A percentile compares a stretch with the other conserved stretches of the same genome.
These are phyloP conservation scores for Carettochelys insculpta DNA, from an alignment of 2,113 vertebrate genomes.

Conservation along the genomic window DNA sequence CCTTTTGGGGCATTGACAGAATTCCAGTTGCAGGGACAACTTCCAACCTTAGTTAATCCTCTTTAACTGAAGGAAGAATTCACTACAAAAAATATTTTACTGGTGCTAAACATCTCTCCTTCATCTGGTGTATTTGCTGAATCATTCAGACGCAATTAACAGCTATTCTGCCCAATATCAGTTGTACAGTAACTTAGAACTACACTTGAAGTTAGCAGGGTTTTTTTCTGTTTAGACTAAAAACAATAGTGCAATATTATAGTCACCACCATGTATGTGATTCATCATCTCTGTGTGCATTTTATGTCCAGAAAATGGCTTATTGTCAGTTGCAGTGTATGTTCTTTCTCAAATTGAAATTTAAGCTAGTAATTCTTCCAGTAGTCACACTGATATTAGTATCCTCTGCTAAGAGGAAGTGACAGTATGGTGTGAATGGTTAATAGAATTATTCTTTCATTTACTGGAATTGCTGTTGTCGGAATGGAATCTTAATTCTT, in stretches of 20 bases:
- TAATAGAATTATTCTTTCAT: neutral
- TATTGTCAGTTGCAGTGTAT: neutral
- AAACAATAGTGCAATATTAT: neutral
- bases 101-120: neutral
- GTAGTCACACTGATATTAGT: neutral
- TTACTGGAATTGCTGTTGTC: neutral
- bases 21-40: neutral
- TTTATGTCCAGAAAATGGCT: neutral
- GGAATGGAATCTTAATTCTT: neutral
- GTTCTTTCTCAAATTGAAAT: neutral
- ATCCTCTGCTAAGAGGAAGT: neutral
- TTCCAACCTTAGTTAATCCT: neutral
- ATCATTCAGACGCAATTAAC: neutral
- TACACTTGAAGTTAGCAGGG: neutral
- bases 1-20: neutral
- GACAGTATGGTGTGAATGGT: neutral
- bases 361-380: rapidly evolving
- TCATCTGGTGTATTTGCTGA: neutral
- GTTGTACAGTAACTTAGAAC: neutral
- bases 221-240: neutral
- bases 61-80: neutral
- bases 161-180: neutral
- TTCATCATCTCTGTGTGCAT: neutral
- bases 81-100: neutral
- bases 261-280: rapidly evolving